Base-by-base conservation (phyloP, 2,888 invertebrate species). In the Morpho deidamia region DNA sequence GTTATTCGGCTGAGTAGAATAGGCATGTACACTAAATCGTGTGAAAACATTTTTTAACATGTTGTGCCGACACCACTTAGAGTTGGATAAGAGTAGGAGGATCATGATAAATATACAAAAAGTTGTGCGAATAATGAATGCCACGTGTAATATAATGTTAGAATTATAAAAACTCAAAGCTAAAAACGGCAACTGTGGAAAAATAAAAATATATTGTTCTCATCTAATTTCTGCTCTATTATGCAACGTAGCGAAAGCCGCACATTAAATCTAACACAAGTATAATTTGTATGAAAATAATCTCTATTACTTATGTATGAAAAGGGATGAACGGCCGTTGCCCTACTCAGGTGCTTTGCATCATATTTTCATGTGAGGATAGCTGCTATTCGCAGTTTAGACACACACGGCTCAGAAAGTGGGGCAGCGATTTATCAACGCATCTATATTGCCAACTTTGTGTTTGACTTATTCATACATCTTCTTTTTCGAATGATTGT, bases 281-380 rank as follows among this genome's bases (percentile, higher is more conserved):
- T 11, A 41, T 52, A 52, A 52, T 47, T 57, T 47, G 40, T 53
- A 53, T 56, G 44, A 44, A 56, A 59, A 59, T 53, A 53, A 53
- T 53, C 51, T 59, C 39, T 51, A 53, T 56, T 53, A 56, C 51
- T 43, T 45, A 50, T 41, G 35, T 49, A 8, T 53, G 51, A 47
- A 45, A 51, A 53, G 53, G 48, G 44, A 55, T 43, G 56, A 54
- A 32, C 58, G 48, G 58, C 60, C 60, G 51, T 60, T 56, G 60
- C 40, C 60, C 55, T 41, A 42, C 47, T 52, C 49, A 46, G 50
- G 60, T 58, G 53, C 56, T 52, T 47, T 49, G 53, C 55, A 51
- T 56, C 56, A 55, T 58, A 60, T 62, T 60, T 56, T 60, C 55
- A 55, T 54, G 53, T 51, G 51, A 53, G 50, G 51, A 56, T 48